phyloP scores from a whole-genome alignment of 2,888 invertebrate genomes.

The Andrena marginata region DNA sequence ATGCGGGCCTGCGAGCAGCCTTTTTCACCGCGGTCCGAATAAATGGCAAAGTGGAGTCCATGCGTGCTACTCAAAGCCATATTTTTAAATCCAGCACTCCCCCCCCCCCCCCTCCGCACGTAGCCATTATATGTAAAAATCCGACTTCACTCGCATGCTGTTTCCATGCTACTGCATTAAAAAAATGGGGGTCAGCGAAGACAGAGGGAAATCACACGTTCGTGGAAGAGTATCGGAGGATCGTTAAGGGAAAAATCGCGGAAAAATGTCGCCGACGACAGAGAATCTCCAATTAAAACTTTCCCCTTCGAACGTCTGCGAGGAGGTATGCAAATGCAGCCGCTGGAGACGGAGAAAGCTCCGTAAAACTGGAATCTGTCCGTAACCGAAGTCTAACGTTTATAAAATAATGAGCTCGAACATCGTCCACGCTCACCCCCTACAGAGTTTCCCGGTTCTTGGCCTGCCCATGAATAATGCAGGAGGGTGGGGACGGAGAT shows the following conservation, averaged over 20 bases:
- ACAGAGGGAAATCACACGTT: no score
- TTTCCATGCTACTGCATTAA: not conserved
- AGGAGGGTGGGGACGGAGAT: constrained; percentile 22
- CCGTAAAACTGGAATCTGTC: constrained; percentile 21
- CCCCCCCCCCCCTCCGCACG: not conserved
- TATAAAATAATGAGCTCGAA: constrained; percentile 58
- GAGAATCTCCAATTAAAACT: constrained; percentile 57
- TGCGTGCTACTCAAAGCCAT: constrained; percentile 52
- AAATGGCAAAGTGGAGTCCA: constrained; percentile 53
- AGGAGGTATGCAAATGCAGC: constrained; percentile 42
- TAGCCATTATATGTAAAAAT: constrained; percentile 48
- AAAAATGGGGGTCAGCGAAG: no score
- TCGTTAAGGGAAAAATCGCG: constrained; percentile 31
- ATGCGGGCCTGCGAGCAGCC: constrained; percentile 31
- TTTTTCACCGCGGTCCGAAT: constrained; percentile 58
- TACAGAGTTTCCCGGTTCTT: not conserved
- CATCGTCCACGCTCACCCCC: constrained; percentile 37
- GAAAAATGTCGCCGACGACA: constrained; percentile 7
- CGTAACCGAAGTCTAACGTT: constrained; percentile 29
- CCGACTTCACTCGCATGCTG: constrained; percentile 33
- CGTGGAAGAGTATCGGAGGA: constrained; percentile 24
- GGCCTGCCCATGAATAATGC: constrained; percentile 48
- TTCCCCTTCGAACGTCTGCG: constrained; percentile 29
- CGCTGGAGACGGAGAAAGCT: not conserved
- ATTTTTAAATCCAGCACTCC: constrained; percentile 53